A percentile compares a stretch with the other conserved stretches of the same genome.
These are phyloP conservation scores for Trichoplusia ni DNA, from an alignment of 1,140 invertebrate genomes.

Conservation along the genomic window DNA sequence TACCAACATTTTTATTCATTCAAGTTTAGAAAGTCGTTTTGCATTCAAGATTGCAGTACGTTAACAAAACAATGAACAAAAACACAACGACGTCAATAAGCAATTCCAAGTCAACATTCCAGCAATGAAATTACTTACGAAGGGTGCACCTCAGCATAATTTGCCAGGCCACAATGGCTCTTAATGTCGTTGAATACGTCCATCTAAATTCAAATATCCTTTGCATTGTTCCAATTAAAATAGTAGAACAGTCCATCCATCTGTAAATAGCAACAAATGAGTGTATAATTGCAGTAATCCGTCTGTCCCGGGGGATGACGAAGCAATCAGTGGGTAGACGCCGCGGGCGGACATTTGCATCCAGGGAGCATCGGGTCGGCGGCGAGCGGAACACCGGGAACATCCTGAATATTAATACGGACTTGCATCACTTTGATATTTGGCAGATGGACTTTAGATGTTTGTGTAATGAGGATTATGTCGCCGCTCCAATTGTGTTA, in stretches of 20 bases:
- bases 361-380: background rate
- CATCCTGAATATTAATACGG: slow-evolving; percentile 24
- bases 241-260: slow-evolving; percentile 14
- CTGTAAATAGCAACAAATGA: slow-evolving; percentile 25
- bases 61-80: no score
- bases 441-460: slow-evolving; percentile 16
- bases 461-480: background rate
- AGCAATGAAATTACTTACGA: no score
- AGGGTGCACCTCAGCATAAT: no score
- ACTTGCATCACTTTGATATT: slow-evolving; percentile 28
- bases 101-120: no score
- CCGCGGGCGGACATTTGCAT: slow-evolving; percentile 25
- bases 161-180: background rate
- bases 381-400: background rate
- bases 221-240: slow-evolving; percentile 20
- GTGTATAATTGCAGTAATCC: slow-evolving; percentile 30
- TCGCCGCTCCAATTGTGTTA: no score
- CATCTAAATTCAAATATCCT: background rate
- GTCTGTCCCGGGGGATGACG: background rate
- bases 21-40: no score
- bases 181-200: background rate
- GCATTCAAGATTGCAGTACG: no score
- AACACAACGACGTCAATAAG: no score
- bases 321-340: slow-evolving; percentile 9
- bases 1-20: no score